Conservation (phyloP, 2,797 vertebrate genomes). For the Sardinella longiceps region DNA sequence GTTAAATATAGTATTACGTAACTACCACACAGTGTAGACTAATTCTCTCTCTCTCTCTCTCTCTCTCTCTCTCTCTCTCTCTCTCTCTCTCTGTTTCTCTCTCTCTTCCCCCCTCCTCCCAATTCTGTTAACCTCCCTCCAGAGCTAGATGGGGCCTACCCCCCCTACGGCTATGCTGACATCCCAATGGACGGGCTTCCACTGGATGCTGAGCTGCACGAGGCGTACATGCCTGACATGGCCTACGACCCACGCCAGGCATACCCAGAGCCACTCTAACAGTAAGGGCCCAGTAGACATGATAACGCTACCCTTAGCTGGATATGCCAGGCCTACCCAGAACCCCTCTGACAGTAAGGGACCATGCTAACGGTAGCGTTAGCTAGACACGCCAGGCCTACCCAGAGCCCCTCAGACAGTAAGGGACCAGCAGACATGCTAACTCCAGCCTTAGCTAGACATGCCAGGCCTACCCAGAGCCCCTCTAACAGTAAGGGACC, state of each 20-base stretch:
- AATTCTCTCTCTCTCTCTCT: background rate
- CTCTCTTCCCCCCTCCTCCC: background rate
- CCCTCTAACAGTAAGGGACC: too few relatives aligned
- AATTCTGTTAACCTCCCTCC: background rate
- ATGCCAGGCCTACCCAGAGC: too few relatives aligned
- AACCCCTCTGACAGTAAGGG: background rate
- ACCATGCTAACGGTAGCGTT: too few relatives aligned
- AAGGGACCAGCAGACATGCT: too few relatives aligned
- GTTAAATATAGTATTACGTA: too few relatives aligned
- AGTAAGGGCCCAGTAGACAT: conserved; percentile 21
- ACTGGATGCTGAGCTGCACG: conserved; percentile 69
- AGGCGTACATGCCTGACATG: conserved; percentile 72
- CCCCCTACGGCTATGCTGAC: conserved; percentile 69
- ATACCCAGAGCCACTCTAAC: conserved; percentile 76
- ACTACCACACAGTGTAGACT: too few relatives aligned
- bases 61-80: background rate
- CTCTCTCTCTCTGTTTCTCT: background rate
- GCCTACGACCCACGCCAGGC: conserved; percentile 70
- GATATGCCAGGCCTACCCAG: background rate
- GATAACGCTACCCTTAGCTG: too few relatives aligned
- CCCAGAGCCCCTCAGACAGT: too few relatives aligned
- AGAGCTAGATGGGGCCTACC: conserved; percentile 70
- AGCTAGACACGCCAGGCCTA: too few relatives aligned
- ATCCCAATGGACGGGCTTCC: conserved; percentile 68
- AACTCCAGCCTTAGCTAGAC: too few relatives aligned